A percentile compares a stretch with the other conserved stretches of the same genome.
phyloP scores from a whole-genome alignment of 2,888 invertebrate genomes.

The Helicoverpa assulta region DNA sequence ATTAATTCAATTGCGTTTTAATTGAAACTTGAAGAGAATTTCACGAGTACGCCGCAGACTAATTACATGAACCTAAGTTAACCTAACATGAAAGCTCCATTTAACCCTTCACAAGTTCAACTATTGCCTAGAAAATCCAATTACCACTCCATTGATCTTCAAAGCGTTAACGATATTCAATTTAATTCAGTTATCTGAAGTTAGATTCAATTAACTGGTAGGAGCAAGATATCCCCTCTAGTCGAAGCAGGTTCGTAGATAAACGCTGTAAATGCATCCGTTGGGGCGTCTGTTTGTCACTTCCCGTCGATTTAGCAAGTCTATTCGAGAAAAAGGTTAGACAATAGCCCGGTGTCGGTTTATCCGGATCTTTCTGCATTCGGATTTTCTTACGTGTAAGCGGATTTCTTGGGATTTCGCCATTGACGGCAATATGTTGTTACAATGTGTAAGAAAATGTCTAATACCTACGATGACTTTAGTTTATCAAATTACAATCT shows the following conservation, averaged over 20 bases:
- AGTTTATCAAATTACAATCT: not conserved
- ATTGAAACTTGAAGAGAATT: not conserved
- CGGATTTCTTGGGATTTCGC: constrained; percentile 2
- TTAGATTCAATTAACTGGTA: constrained; percentile 55
- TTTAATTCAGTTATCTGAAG: constrained; percentile 50
- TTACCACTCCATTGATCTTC: constrained; percentile 34
- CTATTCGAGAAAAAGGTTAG: constrained; percentile 33
- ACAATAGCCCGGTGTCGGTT: constrained; percentile 22
- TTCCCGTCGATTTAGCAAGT: constrained; percentile 47
- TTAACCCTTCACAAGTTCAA: constrained; percentile 27
- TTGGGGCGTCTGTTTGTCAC: constrained; percentile 37
- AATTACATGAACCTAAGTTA: constrained; percentile 12
- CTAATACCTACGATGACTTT: not conserved
- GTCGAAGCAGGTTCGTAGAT: constrained; percentile 27
- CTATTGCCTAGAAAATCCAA: constrained; percentile 29
- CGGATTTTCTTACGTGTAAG: not conserved
- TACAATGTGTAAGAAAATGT: not conserved
- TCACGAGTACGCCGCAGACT: not conserved
- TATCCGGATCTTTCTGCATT: constrained; percentile 10
- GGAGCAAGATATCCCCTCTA: constrained; percentile 32
- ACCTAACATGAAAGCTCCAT: constrained; percentile 16
- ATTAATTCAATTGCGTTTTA: too few relatives aligned
- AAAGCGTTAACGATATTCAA: constrained; percentile 48
- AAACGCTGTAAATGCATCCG: constrained; percentile 54
- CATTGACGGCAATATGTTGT: not conserved